phyloP scores from a whole-genome alignment of 2,113 vertebrate species.

The Hypomesus transpacificus region DNA sequence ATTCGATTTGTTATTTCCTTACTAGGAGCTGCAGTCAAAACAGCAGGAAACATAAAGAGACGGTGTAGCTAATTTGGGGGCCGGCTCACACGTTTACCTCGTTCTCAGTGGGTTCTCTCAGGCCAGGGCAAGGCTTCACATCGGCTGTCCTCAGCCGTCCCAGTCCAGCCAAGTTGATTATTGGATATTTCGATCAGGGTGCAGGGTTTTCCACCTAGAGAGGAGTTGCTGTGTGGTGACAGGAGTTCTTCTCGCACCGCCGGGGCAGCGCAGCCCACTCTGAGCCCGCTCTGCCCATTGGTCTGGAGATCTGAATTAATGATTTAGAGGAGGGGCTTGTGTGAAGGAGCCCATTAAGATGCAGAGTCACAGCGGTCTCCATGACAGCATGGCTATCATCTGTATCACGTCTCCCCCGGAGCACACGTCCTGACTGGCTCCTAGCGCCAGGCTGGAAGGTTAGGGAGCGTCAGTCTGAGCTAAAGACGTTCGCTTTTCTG shows the following conservation, averaged over 20 bases:
- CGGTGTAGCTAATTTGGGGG: not conserved
- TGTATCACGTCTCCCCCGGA: constrained; percentile 37
- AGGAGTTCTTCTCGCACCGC: constrained; percentile 2
- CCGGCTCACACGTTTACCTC: constrained; percentile 4
- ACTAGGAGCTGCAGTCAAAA: too few species aligned
- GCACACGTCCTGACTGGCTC: not conserved
- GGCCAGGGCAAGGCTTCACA: not conserved
- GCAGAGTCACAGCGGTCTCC: constrained; percentile 58
- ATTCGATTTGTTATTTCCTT: too few species aligned
- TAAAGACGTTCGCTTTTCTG: too few species aligned
- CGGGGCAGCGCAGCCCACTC: constrained; percentile 15
- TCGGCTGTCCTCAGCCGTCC: not conserved
- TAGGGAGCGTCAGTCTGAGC: too few species aligned
- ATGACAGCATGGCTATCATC: constrained; percentile 53
- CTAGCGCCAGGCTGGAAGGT: not conserved
- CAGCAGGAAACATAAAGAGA: too few species aligned
- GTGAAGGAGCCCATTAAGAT: constrained; percentile 63
- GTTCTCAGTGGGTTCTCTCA: not conserved
- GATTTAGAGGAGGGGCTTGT: constrained; percentile 57
- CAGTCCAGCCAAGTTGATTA: not conserved
- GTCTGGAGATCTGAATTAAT: constrained; percentile 51
- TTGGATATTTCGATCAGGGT: constrained; percentile 16
- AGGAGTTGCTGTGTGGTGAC: too few species aligned
- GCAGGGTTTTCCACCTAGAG: too few species aligned
- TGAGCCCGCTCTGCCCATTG: not conserved